Evolutionary conservation across 2,113 vertebrate species (phyloP), one percentile per base, ranked within the genome.

Genomic region (Sander vitreus): DNA sequence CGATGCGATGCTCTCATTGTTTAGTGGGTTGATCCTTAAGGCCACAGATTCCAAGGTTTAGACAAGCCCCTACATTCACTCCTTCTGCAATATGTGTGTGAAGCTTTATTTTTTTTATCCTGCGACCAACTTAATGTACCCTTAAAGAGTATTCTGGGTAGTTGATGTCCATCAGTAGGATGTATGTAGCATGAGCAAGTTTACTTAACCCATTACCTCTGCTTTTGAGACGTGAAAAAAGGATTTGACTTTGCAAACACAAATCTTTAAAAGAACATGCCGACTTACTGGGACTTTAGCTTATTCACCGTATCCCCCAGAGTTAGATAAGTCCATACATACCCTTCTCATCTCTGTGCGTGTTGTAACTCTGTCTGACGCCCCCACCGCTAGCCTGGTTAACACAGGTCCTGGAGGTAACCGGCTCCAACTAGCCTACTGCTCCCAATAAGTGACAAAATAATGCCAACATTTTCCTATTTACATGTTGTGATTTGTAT

Each of bases 1-100:
- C 55, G 33, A 66, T 51, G 53, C 33, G 30, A 66, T 76, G 85
- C 92, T 94, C 92, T 95, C 87, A 84, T 89, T 51, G 71, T 64
- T 83, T 1, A 86, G 89, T 92, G 90, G 80, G 85, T 89, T 36
- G 63, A 75, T 84, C 27, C 9, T 71, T 68, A 19, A 30, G 50
- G 60, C 18, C 63, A 60, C n/a, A 23, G 53, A 75, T 65, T 67
- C 51, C 39, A 54, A 68, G 58, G 55, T 58, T 67, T 48, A 72
- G 68, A 70, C 12, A 47, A 84, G 39, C 51, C 68, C 80, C 54
- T 71, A 54, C 83, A 86, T 76, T 62, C 3, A 66, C 15, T 53
- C 59, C 57, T 16, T 21, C 21, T 64, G 60, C 75, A 76, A 83
- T 48, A 69, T 16, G 16, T 59, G 60, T 84, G 73, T 54, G 67